These are phyloP conservation scores for Margarornis squamiger DNA, from an alignment of 2,797 vertebrate genomes.

Conservation along the genomic window DNA sequence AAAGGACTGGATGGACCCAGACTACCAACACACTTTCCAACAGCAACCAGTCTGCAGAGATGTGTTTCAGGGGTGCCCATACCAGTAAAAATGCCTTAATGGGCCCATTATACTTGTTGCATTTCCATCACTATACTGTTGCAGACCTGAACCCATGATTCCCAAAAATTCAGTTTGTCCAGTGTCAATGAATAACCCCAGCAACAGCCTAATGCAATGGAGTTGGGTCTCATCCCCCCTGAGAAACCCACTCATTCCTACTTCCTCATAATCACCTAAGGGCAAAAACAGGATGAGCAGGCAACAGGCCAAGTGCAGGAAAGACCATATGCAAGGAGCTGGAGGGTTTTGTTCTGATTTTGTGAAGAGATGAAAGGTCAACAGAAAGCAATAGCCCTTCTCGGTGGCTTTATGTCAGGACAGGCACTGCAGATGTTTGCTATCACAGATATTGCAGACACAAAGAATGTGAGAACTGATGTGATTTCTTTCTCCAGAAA, in stretches of 20 bases:
- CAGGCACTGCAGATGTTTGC: background rate
- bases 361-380: background rate
- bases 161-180: background rate
- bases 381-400: background rate
- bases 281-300: background rate
- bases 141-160: background rate
- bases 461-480: background rate
- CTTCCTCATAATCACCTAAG: background rate
- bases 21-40: background rate
- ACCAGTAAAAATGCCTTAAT: background rate
- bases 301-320: background rate
- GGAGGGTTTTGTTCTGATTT: background rate
- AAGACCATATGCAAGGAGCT: background rate
- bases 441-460: background rate
- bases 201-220: background rate
- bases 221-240: background rate
- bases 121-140: background rate
- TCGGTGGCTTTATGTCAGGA: background rate
- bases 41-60: rapidly evolving
- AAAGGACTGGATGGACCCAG: background rate
- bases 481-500: background rate
- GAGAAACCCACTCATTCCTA: background rate
- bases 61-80: background rate
- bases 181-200: background rate
- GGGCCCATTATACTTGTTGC: background rate